Evolutionary conservation across 2,888 invertebrate species (phyloP), one percentile per base, ranked within the genome.

Genomic region (Disparrhopalites patrizii): DNA sequence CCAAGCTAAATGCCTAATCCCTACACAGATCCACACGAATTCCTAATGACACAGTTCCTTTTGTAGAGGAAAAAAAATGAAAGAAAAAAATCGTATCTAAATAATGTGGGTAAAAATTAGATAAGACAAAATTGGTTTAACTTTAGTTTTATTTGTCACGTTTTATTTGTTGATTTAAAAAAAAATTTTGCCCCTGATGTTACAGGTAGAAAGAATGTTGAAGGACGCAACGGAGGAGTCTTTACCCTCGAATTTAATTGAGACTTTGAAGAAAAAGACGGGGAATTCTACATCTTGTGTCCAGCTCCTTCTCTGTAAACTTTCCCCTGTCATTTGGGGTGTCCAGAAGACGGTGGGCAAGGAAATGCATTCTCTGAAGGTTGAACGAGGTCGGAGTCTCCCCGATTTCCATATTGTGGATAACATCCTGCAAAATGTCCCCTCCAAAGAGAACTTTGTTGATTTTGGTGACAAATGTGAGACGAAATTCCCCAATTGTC

Each of bases 281-380:
- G 81, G 81, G 0, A 75, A 76, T 67, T 68, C 70, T 3, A 77
- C 76, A 2, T 70, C 76, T 13, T 77, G 77, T 60, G 73, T 77
- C 20, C 77, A 77, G 63, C 75, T 76, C 31, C 79, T 92, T 33
- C 80, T 91, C 68, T 92, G 92, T 77, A 91, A 91, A 80, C 84
- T 85, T 69, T 84, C 87, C 0, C 91, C 91, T 0, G 85, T 90
- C 68, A 85, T 92, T 68, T 83, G 83, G 80, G 86, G 86, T 72
- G 90, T 90, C 85, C 91, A 92, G 77, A 82, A 83, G 65, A 85
- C 87, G 0, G 52, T 63, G 8, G 47, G 55, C 4, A 54, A 62
- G 23, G 31, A 58, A 50, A 13, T 60, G n/a, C 7, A 57, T 15
- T 13, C n/a, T 8, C 15, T 7, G 1, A 33, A 15, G 4, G 2